Evolutionary conservation across 2,113 vertebrate genomes (phyloP).

Genomic region (Hyperopisus bebe): DNA sequence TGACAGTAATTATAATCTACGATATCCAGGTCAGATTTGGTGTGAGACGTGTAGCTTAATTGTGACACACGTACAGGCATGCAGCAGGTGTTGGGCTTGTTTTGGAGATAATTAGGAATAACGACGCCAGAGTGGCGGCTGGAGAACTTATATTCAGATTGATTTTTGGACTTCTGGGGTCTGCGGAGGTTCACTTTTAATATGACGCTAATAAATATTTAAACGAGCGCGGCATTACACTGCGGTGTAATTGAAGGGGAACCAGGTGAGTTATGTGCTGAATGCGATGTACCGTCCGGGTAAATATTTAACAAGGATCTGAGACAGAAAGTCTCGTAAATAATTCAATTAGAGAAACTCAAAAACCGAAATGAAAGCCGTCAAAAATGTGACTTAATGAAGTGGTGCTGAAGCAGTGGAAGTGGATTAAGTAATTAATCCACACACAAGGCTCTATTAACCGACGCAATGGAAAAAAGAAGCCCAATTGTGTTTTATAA

Average conservation of each 20-base stretch:
- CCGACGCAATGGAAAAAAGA: neutral
- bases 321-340: neutral
- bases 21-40: neutral
- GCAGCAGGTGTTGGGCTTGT: neutral
- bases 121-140: neutral
- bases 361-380: constrained; percentile 13
- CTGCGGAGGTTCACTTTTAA: neutral
- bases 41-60: neutral
- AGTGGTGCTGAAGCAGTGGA: neutral
- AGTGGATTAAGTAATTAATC: constrained; percentile 12
- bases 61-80: neutral
- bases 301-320: constrained; percentile 17
- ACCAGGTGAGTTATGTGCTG: neutral
- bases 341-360: neutral
- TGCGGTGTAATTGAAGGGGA: neutral
- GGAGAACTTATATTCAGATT: neutral
- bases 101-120: constrained; percentile 2
- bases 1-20: neutral
- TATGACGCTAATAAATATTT: neutral
- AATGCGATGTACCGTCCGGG: neutral
- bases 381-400: constrained; percentile 13
- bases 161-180: neutral
- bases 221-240: neutral
- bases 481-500: constrained; percentile 8
- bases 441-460: neutral